A percentile compares a stretch with the other conserved stretches of the same genome.
These are phyloP conservation scores for Aricia artaxerxes DNA, from an alignment of 2,888 invertebrate species.

Conservation along the genomic window DNA sequence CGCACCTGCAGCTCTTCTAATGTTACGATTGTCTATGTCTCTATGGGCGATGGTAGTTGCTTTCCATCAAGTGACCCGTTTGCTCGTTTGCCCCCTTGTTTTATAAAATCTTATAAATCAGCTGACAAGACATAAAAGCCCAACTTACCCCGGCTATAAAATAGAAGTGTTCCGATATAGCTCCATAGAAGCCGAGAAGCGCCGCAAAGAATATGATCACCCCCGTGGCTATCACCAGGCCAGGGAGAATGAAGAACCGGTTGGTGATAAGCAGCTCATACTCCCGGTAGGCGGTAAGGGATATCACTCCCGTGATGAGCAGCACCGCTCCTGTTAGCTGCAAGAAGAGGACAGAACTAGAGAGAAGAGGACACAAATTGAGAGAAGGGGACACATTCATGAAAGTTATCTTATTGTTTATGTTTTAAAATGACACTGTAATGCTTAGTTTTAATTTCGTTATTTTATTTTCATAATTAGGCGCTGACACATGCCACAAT, in stretches of 20 bases:
- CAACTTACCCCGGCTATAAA: slow-evolving; percentile 86
- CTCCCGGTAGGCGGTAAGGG: slow-evolving; percentile 78
- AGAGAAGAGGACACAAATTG: background rate
- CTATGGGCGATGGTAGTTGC: no score
- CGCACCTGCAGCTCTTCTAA: no score
- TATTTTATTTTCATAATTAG: no score
- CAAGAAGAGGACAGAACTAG: slow-evolving; percentile 44
- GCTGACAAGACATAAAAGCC: background rate
- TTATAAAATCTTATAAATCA: no score
- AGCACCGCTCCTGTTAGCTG: slow-evolving; percentile 89
- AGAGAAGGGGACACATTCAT: background rate
- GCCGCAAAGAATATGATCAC: slow-evolving; percentile 85
- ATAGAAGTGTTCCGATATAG: slow-evolving; percentile 90
- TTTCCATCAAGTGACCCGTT: no score
- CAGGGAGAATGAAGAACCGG: slow-evolving; percentile 84
- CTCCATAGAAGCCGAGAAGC: slow-evolving; percentile 92
- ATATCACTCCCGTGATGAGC: slow-evolving; percentile 84
- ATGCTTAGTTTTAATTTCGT: no score
- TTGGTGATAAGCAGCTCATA: slow-evolving; percentile 82
- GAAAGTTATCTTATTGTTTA: no score
- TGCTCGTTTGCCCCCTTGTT: no score
- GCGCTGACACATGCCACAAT: no score
- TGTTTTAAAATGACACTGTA: no score
- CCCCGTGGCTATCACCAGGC: slow-evolving; percentile 85
- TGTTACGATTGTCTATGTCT: no score